phyloP scores from a whole-genome alignment of 2,888 invertebrate species.

The Lasioglossum morio region DNA sequence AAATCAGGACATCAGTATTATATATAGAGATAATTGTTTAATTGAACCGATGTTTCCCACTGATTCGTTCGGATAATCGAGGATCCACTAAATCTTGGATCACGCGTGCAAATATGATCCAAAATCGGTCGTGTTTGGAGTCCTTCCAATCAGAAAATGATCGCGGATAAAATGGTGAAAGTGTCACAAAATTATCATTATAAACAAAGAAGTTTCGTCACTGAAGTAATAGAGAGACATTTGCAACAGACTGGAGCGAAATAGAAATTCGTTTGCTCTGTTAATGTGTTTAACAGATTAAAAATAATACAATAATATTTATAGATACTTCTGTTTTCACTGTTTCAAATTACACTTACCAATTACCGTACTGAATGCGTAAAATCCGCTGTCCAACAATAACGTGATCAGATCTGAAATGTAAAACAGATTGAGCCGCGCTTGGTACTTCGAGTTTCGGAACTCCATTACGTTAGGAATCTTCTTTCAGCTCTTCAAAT shows the following conservation, averaged over 20 bases:
- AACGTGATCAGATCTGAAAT: slow-evolving; percentile 20
- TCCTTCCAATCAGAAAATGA: background rate
- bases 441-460: slow-evolving; percentile 15
- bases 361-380: too few relatives aligned
- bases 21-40: too few relatives aligned
- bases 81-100: background rate
- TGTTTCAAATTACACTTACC: too few relatives aligned
- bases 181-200: too few relatives aligned
- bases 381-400: background rate
- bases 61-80: background rate
- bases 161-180: background rate
- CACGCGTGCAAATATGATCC: background rate
- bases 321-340: too few relatives aligned
- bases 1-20: too few relatives aligned
- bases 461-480: slow-evolving; percentile 48
- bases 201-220: background rate
- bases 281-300: too few relatives aligned
- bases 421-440: slow-evolving; percentile 25
- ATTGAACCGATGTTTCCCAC: background rate
- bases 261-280: too few relatives aligned
- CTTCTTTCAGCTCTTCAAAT: slow-evolving; percentile 83
- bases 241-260: too few relatives aligned
- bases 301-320: too few relatives aligned
- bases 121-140: background rate
- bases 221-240: too few relatives aligned